Evolutionary conservation across 1,140 invertebrate species (phyloP), one percentile per base, ranked within the genome.

Genomic region (Dinothrombium tinctorium): DNA sequence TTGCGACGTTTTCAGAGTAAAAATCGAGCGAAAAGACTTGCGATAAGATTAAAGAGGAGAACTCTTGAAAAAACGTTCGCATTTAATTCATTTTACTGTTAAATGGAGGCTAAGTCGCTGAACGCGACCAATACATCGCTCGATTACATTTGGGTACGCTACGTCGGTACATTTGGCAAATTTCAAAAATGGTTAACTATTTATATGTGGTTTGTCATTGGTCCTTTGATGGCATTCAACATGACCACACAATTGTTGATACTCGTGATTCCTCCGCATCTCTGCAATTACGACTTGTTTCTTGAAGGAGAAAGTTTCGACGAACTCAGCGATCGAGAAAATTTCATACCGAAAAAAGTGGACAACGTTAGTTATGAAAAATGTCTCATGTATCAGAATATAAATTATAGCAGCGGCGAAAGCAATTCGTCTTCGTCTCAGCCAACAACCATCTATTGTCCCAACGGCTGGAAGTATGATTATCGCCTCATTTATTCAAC

Each of bases 381-480:
- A n/a, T n/a, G n/a, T n/a, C n/a, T n/a, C n/a, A n/a, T n/a, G n/a
- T n/a, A 19, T 36, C 23, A 21, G 19, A 22, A 12, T 9, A 36
- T 36, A 19, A 36, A 36, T 21, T 20, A 5, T 20, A 22, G 33
- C 12, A 15, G 11, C 19, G 20, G 33, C 17, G n/a, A 19, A 14
- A 33, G 9, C 14, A 21, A 36, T 36, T 36, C n/a, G 17, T 14
- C 29, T 12, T 32, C 17, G 17, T 17, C n/a, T 32, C 19, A 22
- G n/a, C 19, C 17, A 7, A 21, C 11, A 19, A 36, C 33, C 20
- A 2, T 36, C 4, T 17, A 19, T 4, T 80, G 76, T 50, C 57
- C 57, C 11, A 51, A 69, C 45, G 75, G 75, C 6, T 81, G 76
- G 76, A 68, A 69, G 45, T 83, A 74, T 49, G 71, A 76, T 57